Conservation (phyloP, 2,113 vertebrate species). For the Donacobius atricapilla region DNA sequence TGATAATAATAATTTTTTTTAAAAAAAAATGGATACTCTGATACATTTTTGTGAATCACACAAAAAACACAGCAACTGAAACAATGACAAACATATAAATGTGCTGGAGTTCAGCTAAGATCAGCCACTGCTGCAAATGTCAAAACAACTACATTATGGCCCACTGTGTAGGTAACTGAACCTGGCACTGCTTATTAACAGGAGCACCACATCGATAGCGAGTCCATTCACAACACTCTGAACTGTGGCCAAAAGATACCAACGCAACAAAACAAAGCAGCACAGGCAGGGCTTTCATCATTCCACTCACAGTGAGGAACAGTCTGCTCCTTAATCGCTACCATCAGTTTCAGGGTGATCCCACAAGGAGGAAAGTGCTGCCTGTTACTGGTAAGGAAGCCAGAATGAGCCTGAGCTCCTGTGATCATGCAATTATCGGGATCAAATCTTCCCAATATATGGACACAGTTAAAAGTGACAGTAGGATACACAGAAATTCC, state of each 20-base stretch:
- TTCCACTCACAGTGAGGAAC: neutral
- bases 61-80: neutral
- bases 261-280: neutral
- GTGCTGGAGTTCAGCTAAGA: neutral
- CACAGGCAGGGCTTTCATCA: conserved; percentile 7
- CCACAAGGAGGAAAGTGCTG: neutral
- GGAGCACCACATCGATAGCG: neutral
- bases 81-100: neutral
- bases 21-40: neutral
- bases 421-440: neutral
- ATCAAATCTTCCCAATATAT: neutral
- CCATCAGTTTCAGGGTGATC: neutral
- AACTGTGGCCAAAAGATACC: neutral
- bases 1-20: neutral
- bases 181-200: neutral
- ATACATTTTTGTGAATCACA: neutral
- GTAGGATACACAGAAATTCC: neutral
- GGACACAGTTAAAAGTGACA: neutral
- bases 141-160: neutral
- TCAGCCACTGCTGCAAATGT: neutral
- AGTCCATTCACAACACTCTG: neutral
- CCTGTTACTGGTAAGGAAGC: neutral
- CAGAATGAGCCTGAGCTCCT: neutral
- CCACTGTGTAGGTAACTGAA: neutral
- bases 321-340: neutral